A percentile compares a stretch with the other conserved stretches of the same genome.
These are phyloP conservation scores for Pseudochaenichthys georgianus DNA, from an alignment of 2,797 vertebrate species.

Conservation along the genomic window DNA sequence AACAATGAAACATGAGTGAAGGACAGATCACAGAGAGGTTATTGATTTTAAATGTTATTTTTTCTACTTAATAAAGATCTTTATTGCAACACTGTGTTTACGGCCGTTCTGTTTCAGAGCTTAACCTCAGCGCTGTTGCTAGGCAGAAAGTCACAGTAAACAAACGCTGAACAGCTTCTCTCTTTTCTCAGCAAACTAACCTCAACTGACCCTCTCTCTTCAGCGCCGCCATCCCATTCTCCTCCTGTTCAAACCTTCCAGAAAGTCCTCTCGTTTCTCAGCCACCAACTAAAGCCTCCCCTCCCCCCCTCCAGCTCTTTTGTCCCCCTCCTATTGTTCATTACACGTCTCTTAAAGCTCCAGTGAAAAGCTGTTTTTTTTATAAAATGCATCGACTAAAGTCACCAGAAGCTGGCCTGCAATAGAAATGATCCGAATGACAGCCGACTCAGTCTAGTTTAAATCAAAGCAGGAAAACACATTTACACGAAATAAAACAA, in stretches of 20 bases:
- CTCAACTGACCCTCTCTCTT: constrained; percentile 45
- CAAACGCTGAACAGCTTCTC: too few species aligned
- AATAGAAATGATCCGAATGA: neutral
- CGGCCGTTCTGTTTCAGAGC: neutral
- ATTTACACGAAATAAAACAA: neutral
- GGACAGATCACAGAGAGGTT: too few species aligned
- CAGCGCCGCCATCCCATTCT: constrained; percentile 37
- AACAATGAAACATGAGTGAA: too few species aligned
- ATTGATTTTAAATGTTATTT: constrained; percentile 4
- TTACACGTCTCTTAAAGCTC: constrained; percentile 19
- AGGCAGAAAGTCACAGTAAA: neutral
- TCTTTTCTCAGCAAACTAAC: constrained; percentile 9
- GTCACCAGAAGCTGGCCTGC: neutral
- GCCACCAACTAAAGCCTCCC: constrained; percentile 61
- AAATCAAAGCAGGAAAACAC: neutral
- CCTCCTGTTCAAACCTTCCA: constrained; percentile 52
- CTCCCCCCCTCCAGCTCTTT: constrained; percentile 24
- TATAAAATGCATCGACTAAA: neutral
- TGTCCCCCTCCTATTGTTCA: constrained; percentile 32
- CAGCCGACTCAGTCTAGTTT: too few species aligned
- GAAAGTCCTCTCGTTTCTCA: constrained; percentile 58
- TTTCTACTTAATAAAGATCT: constrained; percentile 44
- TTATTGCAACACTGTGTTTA: neutral
- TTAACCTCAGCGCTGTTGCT: neutral
- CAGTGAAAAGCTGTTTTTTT: too few species aligned